Evolutionary conservation across 2,797 vertebrate genomes (phyloP).

Genomic region (Syngnathus rostellatus): DNA sequence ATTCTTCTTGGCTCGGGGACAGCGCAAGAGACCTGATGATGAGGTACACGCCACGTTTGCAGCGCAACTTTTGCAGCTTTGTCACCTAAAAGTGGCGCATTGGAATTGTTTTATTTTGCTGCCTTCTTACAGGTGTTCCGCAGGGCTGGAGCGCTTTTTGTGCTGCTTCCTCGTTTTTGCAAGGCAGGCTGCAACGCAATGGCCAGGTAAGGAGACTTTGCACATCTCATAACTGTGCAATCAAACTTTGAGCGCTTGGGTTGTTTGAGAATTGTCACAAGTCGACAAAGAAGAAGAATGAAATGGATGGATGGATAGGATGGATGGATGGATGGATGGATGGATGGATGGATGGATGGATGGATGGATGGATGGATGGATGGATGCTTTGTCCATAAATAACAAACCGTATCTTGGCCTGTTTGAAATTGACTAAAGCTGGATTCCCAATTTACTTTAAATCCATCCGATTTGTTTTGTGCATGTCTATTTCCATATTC

Average conservation of each 20-base stretch:
- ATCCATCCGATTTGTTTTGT: too few species aligned
- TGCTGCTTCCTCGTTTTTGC: slow-evolving; percentile 55
- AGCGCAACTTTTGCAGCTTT: not conserved
- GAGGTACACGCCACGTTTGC: slow-evolving; percentile 50
- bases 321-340: not conserved
- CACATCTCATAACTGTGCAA: not conserved
- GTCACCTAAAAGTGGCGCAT: not conserved
- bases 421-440: too few species aligned
- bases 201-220: slow-evolving; percentile 58
- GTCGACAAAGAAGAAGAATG: not conserved
- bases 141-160: slow-evolving; percentile 51
- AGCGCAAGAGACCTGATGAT: slow-evolving; percentile 47
- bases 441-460: too few species aligned
- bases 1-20: slow-evolving; percentile 10
- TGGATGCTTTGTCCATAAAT: not conserved
- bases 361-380: not conserved
- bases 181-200: slow-evolving; percentile 45
- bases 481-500: too few species aligned
- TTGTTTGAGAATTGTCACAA: not conserved
- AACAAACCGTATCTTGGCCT: not conserved
- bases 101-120: slow-evolving; percentile 14
- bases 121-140: slow-evolving; percentile 64
- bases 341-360: not conserved
- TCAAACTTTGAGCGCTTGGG: too few species aligned
- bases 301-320: not conserved